phyloP scores from a whole-genome alignment of 2,113 vertebrate species.

The Lophius piscatorius region DNA sequence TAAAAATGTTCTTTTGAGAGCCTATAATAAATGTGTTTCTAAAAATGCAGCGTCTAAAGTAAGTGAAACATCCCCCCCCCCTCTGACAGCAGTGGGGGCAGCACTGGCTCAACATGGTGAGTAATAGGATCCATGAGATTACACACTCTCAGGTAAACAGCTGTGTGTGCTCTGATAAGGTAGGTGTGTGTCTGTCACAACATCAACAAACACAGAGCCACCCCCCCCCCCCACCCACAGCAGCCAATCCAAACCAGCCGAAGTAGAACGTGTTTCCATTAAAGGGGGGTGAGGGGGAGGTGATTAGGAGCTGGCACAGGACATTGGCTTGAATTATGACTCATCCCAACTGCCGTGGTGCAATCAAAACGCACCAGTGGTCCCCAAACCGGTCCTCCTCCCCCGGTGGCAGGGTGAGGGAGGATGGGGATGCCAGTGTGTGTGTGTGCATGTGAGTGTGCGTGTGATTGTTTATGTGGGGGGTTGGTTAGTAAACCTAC shows the following conservation, averaged over 20 bases:
- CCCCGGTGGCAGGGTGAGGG: constrained; percentile 7
- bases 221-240: not conserved
- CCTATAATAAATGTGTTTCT: no score
- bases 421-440: not conserved
- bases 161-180: constrained; percentile 37
- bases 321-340: constrained; percentile 62
- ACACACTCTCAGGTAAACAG: constrained; percentile 39
- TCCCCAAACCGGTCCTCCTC: constrained; percentile 24
- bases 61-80: no score
- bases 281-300: constrained; percentile 18
- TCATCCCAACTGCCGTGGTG: constrained; percentile 41
- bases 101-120: constrained; percentile 11
- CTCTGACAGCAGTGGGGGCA: not conserved
- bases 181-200: constrained; percentile 5
- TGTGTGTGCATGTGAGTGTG: constrained; percentile 14
- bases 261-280: no score
- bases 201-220: not conserved
- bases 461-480: not conserved
- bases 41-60: no score
- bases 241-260: no score
- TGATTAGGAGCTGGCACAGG: constrained; percentile 33
- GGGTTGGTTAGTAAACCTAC: no score
- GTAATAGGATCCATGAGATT: constrained; percentile 28
- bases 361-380: constrained; percentile 56
- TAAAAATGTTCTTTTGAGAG: no score